phyloP scores from a whole-genome alignment of 2,888 invertebrate genomes.

The Lacanobia oleracea region DNA sequence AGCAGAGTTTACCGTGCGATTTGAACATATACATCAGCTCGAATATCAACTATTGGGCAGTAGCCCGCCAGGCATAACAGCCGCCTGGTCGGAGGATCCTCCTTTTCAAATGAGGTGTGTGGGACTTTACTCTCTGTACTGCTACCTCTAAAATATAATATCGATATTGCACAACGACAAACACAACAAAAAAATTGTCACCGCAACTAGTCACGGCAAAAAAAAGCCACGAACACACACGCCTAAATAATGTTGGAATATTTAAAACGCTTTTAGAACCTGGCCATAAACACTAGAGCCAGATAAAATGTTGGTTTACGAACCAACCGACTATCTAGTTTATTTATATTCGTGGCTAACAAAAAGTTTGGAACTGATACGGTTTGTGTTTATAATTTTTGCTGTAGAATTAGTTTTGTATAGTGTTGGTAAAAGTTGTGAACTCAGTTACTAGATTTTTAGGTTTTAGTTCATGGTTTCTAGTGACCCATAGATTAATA shows the following conservation, averaged over 20 bases:
- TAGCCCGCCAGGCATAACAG: too few species aligned
- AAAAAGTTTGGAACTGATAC: slow-evolving; percentile 53
- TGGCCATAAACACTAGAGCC: slow-evolving; percentile 23
- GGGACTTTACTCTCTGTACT: too few species aligned
- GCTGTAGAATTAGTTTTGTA: not conserved
- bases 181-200: not conserved
- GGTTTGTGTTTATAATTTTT: slow-evolving; percentile 27
- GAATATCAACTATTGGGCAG: too few species aligned
- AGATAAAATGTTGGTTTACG: slow-evolving; percentile 58
- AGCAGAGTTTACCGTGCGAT: too few species aligned
- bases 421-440: not conserved
- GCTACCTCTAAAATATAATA: too few species aligned
- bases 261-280: slow-evolving; percentile 49
- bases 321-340: slow-evolving; percentile 38
- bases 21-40: too few species aligned
- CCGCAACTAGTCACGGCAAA: not conserved
- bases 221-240: slow-evolving; percentile 19
- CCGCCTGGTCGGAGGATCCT: too few species aligned
- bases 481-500: too few species aligned
- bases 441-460: too few species aligned
- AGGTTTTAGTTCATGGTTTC: too few species aligned
- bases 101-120: too few species aligned
- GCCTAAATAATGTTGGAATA: slow-evolving; percentile 39
- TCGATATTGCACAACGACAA: too few species aligned
- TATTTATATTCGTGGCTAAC: slow-evolving; percentile 40